Conservation (phyloP, 2,888 invertebrate species). For the Ligdia adustata region DNA sequence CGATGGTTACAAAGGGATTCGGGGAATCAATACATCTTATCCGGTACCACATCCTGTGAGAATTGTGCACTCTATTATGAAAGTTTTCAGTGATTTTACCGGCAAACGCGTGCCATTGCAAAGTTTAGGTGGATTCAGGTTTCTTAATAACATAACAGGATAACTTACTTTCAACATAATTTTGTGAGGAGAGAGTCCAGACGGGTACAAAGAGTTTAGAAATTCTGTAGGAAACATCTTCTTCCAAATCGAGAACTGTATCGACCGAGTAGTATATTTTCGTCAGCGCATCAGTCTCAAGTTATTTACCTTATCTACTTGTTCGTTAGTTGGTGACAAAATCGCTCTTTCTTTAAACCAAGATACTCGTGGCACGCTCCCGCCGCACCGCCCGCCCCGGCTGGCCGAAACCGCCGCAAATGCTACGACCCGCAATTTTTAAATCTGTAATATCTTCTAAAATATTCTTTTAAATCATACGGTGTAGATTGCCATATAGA, state of each 20-base stretch:
- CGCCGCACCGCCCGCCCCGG: too few relatives aligned
- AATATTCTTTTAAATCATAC: too few relatives aligned
- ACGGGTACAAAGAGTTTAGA: not conserved
- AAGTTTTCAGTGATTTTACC: slow-evolving; percentile 37
- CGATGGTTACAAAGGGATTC: not conserved
- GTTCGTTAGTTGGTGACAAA: not conserved
- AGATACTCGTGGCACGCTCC: too few relatives aligned
- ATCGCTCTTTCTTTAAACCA: not conserved
- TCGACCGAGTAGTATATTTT: not conserved
- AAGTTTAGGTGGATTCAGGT: slow-evolving; percentile 36
- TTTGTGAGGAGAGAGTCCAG: slow-evolving; percentile 27
- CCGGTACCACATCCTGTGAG: slow-evolving; percentile 38
- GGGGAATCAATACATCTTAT: slow-evolving; percentile 18
- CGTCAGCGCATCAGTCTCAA: not conserved
- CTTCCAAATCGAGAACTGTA: not conserved
- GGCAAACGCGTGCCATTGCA: slow-evolving; percentile 36
- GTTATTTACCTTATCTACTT: not conserved
- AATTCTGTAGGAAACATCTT: not conserved
- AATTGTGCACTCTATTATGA: slow-evolving; percentile 41
- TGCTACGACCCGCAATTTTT: too few relatives aligned
- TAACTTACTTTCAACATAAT: slow-evolving; percentile 39
- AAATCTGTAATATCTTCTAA: too few relatives aligned
- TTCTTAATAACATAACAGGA: slow-evolving; percentile 39
- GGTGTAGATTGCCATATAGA: too few relatives aligned
- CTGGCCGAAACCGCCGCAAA: too few relatives aligned